Base-by-base conservation (phyloP, 2,113 vertebrate genomes). In the Cephalopholis sonnerati region DNA sequence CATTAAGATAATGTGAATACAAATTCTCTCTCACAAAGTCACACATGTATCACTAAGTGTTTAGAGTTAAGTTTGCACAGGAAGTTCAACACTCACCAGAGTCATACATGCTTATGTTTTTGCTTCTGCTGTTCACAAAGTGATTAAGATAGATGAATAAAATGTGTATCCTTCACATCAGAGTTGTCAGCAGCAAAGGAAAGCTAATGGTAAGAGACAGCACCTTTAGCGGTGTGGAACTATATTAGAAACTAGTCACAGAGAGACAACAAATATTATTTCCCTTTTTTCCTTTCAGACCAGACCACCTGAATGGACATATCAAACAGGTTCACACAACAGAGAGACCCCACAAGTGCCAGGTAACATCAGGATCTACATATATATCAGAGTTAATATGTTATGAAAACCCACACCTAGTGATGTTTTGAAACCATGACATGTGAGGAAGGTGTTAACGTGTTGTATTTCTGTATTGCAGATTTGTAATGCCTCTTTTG, bases 261-360 rank as follows among this genome's bases (percentile, higher is more conserved):
- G 15, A 20, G n/a, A 10, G 10, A 27, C 17, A n/a, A 24, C 15
- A 48, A 18, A 15, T 32, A 48, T n/a, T 24, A 15, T 22, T 50
- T 71, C 82, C 6, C 72, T 85, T 83, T 90, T 82, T 83, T 62
- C 77, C 79, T 83, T 93, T 59, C 92, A 99, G 98, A 95, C 98
- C 98, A 39, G 98, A 99, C 90, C 98, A 99, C 89, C 95, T 99
- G 92, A 99, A 99, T 7, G 98, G 98, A 95, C 98, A 99, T 90
- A 99, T 99, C 95, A 99, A 99, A 94, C 98, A 99, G 94, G 98
- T 99, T 94, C 98, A 99, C 91, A 99, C 98, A 70, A 98, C 98
- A 88, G 98, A 99, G 94, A 97, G 98, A 96, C 98, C 98, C 93
- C 98, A 99, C 96, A 99, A 99, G 94, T 99, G 98, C 96, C 98